Evolutionary conservation across 2,888 invertebrate genomes (phyloP), one percentile per base, ranked within the genome.

Genomic region (Anthophora plumipes): DNA sequence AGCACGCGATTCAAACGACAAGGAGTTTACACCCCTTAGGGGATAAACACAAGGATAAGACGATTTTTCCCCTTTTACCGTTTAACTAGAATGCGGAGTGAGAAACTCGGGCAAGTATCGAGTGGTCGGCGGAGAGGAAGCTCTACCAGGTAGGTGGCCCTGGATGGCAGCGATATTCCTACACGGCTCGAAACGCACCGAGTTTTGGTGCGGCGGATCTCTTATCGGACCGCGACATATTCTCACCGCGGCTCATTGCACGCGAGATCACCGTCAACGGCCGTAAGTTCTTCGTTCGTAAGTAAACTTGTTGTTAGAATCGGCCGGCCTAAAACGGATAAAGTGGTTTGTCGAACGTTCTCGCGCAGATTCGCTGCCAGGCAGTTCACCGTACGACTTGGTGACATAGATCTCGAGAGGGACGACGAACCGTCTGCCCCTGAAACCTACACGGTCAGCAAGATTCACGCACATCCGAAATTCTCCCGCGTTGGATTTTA

Each of bases 131-230:
- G 99, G 99, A 6, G 96, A 97, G 71, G 96, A 97, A 91, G 95
- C 98, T 0, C 94, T 96, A 37, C 96, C 97, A 0, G 98, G 98
- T 0, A 96, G 97, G 69, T 98, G 98, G 98, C 98, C 99, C 0
- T 99, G 98, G 98, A 97, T 99, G 97, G 98, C 97, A 0, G 98
- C 98, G 1, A 98, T 98, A 88, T 98, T 97, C 93, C 94, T 98
- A 61, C 97, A 98, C 91, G 98, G 98, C 11, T 96, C 96, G 50
- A 96, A 96, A 88, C 95, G 97, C 39, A 96, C 97, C 0, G 98
- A 98, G 93, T 98, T 98, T 94, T 98, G 98, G 98, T 98, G 98
- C 91, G 98, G 98, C 0, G 98, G 98, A 0, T 97, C 98, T 0
- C 94, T 98, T 59, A 96, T 98, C 63, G 96, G 96, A n/a, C 94